A percentile compares a stretch with the other conserved stretches of the same genome.
These are phyloP conservation scores for Clarias pachynema DNA, from an alignment of 2,797 vertebrate species.

Conservation along the genomic window DNA sequence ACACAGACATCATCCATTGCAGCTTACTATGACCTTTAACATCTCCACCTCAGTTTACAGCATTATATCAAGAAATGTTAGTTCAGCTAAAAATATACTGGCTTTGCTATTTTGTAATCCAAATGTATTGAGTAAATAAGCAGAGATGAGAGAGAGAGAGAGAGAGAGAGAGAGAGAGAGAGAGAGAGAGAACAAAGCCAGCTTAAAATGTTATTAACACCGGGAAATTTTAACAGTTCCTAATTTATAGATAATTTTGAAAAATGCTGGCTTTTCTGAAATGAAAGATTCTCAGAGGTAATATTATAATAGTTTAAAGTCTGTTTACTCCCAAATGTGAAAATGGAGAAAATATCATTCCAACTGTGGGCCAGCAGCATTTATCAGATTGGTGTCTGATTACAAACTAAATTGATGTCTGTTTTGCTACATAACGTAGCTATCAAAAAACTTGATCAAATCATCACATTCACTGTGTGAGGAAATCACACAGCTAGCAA, in stretches of 20 bases:
- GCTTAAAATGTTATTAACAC: constrained; percentile 28
- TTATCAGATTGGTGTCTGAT: background rate
- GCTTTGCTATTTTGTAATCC: constrained; percentile 30
- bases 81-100: constrained; percentile 19
- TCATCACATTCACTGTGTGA: background rate
- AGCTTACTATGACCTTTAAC: constrained; percentile 28
- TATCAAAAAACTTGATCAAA: background rate
- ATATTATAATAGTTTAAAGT: background rate
- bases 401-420: background rate
- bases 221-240: background rate
- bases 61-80: constrained; percentile 18
- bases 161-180: constrained; percentile 1
- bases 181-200: constrained; percentile 45
- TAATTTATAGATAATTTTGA: background rate
- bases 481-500: background rate
- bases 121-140: background rate
- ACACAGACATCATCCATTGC: background rate
- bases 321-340: background rate
- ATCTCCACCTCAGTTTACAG: background rate
- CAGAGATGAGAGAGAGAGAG: background rate
- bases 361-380: background rate
- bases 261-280: background rate
- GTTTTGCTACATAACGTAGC: background rate
- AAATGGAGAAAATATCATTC: background rate
- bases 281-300: background rate